A percentile compares a stretch with the other conserved stretches of the same genome.
phyloP scores from a whole-genome alignment of 1,140 invertebrate species.

The Bombus confusus region DNA sequence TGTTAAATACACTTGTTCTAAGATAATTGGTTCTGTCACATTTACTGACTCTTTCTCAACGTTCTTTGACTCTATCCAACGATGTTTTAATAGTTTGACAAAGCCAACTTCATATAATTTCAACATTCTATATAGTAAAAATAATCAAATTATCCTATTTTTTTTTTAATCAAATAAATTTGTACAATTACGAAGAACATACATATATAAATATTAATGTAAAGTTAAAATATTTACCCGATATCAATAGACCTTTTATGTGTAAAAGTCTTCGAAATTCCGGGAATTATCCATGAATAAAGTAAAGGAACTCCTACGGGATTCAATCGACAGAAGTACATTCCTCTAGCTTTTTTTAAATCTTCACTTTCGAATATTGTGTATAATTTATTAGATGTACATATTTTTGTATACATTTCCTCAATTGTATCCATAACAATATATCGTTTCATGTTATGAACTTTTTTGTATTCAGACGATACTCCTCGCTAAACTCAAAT shows the following conservation, averaged over 20 bases:
- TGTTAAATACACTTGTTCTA: slow-evolving; percentile 31
- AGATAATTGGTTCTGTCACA: background rate
- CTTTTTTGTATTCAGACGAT: background rate
- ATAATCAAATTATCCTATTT: slow-evolving; percentile 3
- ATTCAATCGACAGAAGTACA: slow-evolving; percentile 39
- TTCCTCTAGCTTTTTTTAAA: slow-evolving; percentile 7
- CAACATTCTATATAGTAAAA: slow-evolving; percentile 21
- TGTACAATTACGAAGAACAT: background rate
- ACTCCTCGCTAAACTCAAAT: background rate
- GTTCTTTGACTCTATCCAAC: slow-evolving; percentile 6
- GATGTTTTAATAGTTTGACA: background rate
- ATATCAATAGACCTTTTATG: slow-evolving; percentile 59
- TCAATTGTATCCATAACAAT: background rate
- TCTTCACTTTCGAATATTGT: slow-evolving; percentile 38
- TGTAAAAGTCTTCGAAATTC: slow-evolving; percentile 46
- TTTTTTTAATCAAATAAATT: background rate
- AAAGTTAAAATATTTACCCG: slow-evolving; percentile 49
- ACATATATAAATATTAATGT: background rate
- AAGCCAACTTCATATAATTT: slow-evolving; percentile 42
- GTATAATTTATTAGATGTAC: slow-evolving; percentile 10
- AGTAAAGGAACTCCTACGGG: slow-evolving; percentile 1
- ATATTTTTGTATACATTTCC: slow-evolving; percentile 43
- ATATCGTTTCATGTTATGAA: background rate
- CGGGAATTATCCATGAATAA: slow-evolving; percentile 34
- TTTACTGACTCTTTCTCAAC: background rate